Evolutionary conservation across 2,113 vertebrate genomes (phyloP).

Genomic region (human): GRCh38 chr5:64875501-64876000

Average conservation of each 20-base stretch:
- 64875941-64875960: neutral
- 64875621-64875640: conserved; percentile 32
- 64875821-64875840: neutral
- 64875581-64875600: neutral
- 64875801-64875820: neutral
- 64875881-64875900: neutral
- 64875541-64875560: neutral
- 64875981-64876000: conserved; percentile 1
- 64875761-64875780: conserved; percentile 16
- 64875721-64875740: neutral
- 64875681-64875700: conserved; percentile 11
- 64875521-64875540: neutral
- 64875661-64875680: conserved; percentile 35
- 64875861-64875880: neutral
- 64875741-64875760: neutral
- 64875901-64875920: neutral
- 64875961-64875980: neutral
- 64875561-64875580: conserved; percentile 31
- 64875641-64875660: neutral
- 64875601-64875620: neutral
- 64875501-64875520: neutral
- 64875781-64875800: conserved; percentile 11
- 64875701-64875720: neutral
- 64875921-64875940: neutral
- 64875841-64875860: neutral